A percentile compares a stretch with the other conserved stretches of the same genome.
phyloP scores from a whole-genome alignment of 2,888 invertebrate species.

The Petrolisthes manimaculis region DNA sequence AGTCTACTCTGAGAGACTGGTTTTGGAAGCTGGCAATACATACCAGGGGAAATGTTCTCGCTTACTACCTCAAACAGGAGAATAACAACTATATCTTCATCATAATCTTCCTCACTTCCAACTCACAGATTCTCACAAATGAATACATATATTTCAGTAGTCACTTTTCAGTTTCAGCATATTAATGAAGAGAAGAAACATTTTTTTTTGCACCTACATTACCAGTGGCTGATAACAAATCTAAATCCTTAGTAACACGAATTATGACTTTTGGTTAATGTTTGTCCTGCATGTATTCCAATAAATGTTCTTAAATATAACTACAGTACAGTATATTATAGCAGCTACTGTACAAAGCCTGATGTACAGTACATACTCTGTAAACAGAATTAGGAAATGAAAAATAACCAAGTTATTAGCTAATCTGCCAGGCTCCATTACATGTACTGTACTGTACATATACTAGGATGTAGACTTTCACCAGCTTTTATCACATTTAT shows the following conservation, averaged over 20 bases:
- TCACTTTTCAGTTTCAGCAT: constrained; percentile 11
- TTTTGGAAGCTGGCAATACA: constrained; percentile 1
- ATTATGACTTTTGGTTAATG: constrained; percentile 11
- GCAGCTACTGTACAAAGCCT: too few relatives aligned
- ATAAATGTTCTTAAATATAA: constrained; percentile 13
- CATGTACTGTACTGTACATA: too few relatives aligned
- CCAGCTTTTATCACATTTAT: too few relatives aligned
- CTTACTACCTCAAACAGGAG: neutral
- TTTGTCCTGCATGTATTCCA: neutral
- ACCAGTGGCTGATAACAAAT: neutral
- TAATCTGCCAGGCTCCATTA: neutral
- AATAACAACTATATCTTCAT: neutral
- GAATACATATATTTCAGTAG: neutral
- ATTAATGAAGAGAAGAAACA: constrained; percentile 16
- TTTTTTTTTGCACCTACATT: constrained; percentile 5
- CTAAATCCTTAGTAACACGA: neutral
- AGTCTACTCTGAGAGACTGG: neutral
- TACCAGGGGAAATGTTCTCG: neutral
- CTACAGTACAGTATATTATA: neutral
- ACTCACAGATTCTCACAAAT: constrained; percentile 12
- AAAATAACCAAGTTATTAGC: neutral
- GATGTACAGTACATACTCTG: neutral
- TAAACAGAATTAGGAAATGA: neutral
- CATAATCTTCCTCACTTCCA: constrained; percentile 13
- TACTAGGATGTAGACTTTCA: too few relatives aligned